A percentile compares a stretch with the other conserved stretches of the same genome.
Conservation (phyloP, 2,113 vertebrate genomes). For the Cardinalis cardinalis region DNA sequence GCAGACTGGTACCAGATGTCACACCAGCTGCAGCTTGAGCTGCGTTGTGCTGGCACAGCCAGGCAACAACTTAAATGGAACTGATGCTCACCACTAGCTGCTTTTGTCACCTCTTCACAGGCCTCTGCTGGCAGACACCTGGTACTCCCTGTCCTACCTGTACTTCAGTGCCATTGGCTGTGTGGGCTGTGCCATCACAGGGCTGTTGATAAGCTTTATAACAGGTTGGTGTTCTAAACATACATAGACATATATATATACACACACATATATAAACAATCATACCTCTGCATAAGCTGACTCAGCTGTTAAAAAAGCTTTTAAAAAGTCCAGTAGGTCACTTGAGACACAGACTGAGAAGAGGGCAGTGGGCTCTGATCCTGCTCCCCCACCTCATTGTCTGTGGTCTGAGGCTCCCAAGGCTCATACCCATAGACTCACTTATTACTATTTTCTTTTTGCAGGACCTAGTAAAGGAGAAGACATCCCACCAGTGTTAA, state of each 20-base stretch:
- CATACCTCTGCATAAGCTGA: neutral
- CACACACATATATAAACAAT: neutral
- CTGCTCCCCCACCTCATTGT: fast-evolving
- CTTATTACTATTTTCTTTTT: neutral
- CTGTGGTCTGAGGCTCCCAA: neutral
- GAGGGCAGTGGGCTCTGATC: fast-evolving
- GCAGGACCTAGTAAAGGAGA: constrained; percentile 71
- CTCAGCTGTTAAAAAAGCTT: neutral
- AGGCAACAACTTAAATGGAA: fast-evolving
- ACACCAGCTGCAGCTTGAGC: fast-evolving
- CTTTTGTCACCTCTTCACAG: constrained; percentile 52
- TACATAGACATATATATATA: fast-evolving
- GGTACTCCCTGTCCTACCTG: constrained; percentile 84
- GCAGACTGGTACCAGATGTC: neutral
- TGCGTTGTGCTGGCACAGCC: neutral
- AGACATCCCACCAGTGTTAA: constrained; percentile 73
- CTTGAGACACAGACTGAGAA: neutral
- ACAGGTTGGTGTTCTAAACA: constrained; percentile 69
- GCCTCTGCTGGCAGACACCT: constrained; percentile 75
- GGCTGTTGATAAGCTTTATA: constrained; percentile 76
- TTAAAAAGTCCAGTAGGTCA: neutral
- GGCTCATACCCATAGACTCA: fast-evolving
- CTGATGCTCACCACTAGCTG: fast-evolving
- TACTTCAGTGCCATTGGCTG: constrained; percentile 83
- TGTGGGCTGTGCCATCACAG: constrained; percentile 60